A percentile compares a stretch with the other conserved stretches of the same genome.
Evolutionary conservation across 2,113 vertebrate genomes (phyloP).

Genomic region (Hippoglossus stenolepis): DNA sequence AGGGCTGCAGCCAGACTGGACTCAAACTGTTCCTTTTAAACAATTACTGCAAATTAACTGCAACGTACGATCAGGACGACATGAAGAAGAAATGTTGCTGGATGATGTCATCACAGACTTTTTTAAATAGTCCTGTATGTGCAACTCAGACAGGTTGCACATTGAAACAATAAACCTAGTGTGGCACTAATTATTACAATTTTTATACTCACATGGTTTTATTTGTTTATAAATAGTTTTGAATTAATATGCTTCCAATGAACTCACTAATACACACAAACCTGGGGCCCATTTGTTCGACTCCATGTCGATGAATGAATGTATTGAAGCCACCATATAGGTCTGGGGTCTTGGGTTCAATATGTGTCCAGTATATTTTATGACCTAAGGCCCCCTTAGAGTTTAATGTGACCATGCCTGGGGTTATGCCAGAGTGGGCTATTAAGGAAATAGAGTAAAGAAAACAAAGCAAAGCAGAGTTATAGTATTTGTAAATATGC

Average conservation of each 20-base stretch:
- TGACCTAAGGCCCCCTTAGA: neutral
- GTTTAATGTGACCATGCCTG: neutral
- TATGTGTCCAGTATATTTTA: neutral
- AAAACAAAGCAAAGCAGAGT: neutral
- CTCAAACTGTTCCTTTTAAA: neutral
- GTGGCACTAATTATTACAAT: too few relatives aligned
- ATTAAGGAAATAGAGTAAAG: neutral
- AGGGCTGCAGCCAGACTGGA: neutral
- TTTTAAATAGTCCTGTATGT: too few relatives aligned
- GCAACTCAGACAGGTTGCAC: too few relatives aligned
- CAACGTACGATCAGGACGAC: neutral
- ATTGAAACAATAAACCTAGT: too few relatives aligned
- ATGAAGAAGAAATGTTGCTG: neutral
- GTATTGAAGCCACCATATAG: neutral
- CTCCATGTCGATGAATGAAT: neutral
- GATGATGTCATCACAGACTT: neutral
- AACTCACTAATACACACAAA: too few relatives aligned
- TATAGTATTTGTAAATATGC: neutral
- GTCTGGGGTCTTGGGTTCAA: neutral
- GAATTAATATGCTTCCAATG: too few relatives aligned
- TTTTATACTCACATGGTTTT: too few relatives aligned
- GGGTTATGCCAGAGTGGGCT: neutral
- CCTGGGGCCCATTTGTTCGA: neutral
- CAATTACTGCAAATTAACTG: neutral
- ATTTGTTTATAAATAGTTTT: too few relatives aligned